Evolutionary conservation across 2,797 vertebrate species (phyloP).

Genomic region (Arnoldichthys spilopterus): DNA sequence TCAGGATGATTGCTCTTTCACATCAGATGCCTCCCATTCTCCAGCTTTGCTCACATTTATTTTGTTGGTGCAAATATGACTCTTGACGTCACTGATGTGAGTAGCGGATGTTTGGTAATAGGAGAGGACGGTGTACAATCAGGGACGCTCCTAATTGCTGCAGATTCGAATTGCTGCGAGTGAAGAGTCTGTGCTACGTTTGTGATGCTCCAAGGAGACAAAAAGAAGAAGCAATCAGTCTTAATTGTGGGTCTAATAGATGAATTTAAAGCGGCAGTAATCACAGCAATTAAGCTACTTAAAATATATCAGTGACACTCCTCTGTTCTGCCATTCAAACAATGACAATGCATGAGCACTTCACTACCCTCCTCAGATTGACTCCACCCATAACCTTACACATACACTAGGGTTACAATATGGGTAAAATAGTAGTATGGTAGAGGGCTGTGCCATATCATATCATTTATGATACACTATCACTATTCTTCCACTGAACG

Average conservation of each 20-base stretch:
- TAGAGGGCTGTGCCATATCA: no score
- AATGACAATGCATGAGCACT: constrained; percentile 24
- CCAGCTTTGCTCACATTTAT: background rate
- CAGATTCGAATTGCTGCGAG: constrained; percentile 26
- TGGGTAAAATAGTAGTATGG: background rate
- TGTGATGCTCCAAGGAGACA: constrained; percentile 27
- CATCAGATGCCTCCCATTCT: background rate
- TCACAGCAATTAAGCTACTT: constrained; percentile 53
- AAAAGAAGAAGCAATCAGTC: constrained; percentile 52
- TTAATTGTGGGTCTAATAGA: constrained; percentile 50
- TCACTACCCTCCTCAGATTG: constrained; percentile 10
- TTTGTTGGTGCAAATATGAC: constrained; percentile 29
- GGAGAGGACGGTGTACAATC: constrained; percentile 19
- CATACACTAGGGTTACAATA: background rate
- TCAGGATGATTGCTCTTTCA: constrained; percentile 5
- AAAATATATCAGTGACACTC: constrained; percentile 33
- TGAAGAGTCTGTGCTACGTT: constrained; percentile 25
- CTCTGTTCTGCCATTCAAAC: constrained; percentile 32
- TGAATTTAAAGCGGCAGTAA: constrained; percentile 42
- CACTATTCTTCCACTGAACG: no score
- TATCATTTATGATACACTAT: no score
- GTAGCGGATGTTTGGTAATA: constrained; percentile 32
- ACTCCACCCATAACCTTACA: background rate
- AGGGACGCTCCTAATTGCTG: constrained; percentile 32
- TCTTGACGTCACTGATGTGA: constrained; percentile 29